Base-by-base conservation (phyloP, 2,797 vertebrate species). In the Simalia tracyae region DNA sequence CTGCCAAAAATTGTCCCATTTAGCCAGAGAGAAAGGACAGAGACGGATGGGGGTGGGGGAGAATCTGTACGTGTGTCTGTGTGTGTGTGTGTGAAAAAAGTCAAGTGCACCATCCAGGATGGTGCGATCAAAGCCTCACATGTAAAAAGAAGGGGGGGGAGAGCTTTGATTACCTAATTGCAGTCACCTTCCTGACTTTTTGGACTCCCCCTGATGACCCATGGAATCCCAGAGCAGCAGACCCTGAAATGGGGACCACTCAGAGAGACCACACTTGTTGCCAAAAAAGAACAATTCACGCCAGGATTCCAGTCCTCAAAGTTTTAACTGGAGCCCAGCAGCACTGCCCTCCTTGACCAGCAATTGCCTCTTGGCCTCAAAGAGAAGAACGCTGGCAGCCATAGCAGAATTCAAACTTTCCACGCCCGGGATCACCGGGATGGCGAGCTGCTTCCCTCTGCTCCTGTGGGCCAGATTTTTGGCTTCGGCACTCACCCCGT, bases 381-480 rank as follows among this genome's bases (percentile, higher is more conserved):
- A 99, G 1, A 99, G 94, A 91, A 99, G 94, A 28, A 99, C 97
- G 91, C 98, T 98, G 9, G 99, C 98, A 0, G 98, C 99, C 96
- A 99, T 98, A 12, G 99, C 99, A 0, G 99, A 98, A 93, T 99
- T 99, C 91, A 99, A 93, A 95, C 99, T 99, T 95, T 99, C 98
- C 96, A 99, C 93, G 0, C 97, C 97, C 0, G 98, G 98, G 88
- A 98, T 98, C 0, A 99, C 90, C 0, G 99, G 98, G 86, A 99
- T 98, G 56, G 98, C 95, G 50, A 99, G 97, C 84, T 98, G 97
- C 92, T 87, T 97, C 0, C 99, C 99, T 0, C 96, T 95, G 0
- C 98, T 98, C 95, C 96, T 96, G 96, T 97, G 97, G 0, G 98
- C 98, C 86, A 99, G 91, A 91, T 94, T 95, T 0, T 98, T 94